Evolutionary conservation across 2,888 invertebrate genomes (phyloP), one percentile per base, ranked within the genome.

Genomic region (Vesta saturnalis): DNA sequence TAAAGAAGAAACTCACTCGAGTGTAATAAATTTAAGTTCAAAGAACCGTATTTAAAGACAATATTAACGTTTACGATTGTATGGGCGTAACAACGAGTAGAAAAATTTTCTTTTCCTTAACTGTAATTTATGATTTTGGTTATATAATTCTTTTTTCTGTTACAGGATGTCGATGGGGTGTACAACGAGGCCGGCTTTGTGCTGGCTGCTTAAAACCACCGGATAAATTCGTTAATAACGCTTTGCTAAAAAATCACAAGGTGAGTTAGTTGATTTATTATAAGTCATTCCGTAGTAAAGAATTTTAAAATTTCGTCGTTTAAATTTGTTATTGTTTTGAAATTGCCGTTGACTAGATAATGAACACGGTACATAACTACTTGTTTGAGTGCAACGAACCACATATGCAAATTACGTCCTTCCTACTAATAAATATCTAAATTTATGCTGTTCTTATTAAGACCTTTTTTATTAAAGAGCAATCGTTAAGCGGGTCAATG

Each of bases 131-230:
- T 39, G 8, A 39, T 39, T 4, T 39, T 8, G 39, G 2, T n/a
- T 3, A 12, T 39, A 49, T 35, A 21, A 16, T 10, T 56, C 23
- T 8, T 55, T 35, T 49, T 55, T 64, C 67, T 67, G 57, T 81
- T 82, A 64, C 79, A 81, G 81, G 74, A 79, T 79, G 79, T 76
- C 77, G 73, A 75, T 77, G 75, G 78, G 75, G 74, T 77, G 77
- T 69, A 72, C 72, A 74, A 72, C 73, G 71, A 78, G 74, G 81
- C 82, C 81, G 77, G 81, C 81, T 75, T 63, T 71, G 77, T 74
- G 81, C 82, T 81, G 82, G 83, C 81, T 78, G 60, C 76, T 74
- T 55, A 78, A 75, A 74, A 81, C 81, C 71, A 79, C 82, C 71
- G 82, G 82, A 78, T 83, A 80, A 80, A 72, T 61, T 39, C 39